Evolutionary conservation across 2,797 vertebrate genomes (phyloP), one percentile per base, ranked within the genome.

Genomic region (Tamandua tetradactyla): DNA sequence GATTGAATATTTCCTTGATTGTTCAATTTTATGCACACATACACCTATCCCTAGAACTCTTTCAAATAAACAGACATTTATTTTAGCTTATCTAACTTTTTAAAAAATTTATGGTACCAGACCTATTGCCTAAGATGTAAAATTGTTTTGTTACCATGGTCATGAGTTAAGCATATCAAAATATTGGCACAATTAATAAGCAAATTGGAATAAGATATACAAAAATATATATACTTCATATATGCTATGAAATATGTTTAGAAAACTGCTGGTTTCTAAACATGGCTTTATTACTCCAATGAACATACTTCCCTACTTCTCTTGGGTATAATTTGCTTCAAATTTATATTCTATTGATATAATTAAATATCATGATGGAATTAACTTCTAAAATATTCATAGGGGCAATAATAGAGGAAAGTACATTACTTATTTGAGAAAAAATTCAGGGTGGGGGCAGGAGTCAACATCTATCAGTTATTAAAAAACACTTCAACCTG

Each of bases 311-410:
- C 85, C 87, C 47, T 94, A 22, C 27, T 15, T 78, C 42, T 88
- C 30, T 72, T 81, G 12, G 7, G 11, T n/a, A 95, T 96, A 49
- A 89, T 88, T 96, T 97, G 1, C 57, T 96, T 97, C 22, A 96
- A 91, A 95, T 95, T 95, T 96, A 47, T 55, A 90, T 94, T 96
- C 75, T 90, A n/a, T 68, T 80, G 35, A 85, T 32, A 76, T 32
- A 89, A 94, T 96, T 97, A 91, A 96, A 94, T 61, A 2, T 55
- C 83, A 35, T 76, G 25, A 80, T 82, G 95, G 68, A 96, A 94
- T 92, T 49, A 94, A 37, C 4, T 83, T 40, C 32, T 92, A 91
- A 97, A 83, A 94, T 44, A 78, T 42, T 95, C 47, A 94, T 35
- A 87, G 68, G 96, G 90, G 3, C 0, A 85, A 96, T 90, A 82